Evolutionary conservation across 2,797 vertebrate genomes (phyloP), one percentile per base, ranked within the genome.

Genomic region (Numenius phaeopus): DNA sequence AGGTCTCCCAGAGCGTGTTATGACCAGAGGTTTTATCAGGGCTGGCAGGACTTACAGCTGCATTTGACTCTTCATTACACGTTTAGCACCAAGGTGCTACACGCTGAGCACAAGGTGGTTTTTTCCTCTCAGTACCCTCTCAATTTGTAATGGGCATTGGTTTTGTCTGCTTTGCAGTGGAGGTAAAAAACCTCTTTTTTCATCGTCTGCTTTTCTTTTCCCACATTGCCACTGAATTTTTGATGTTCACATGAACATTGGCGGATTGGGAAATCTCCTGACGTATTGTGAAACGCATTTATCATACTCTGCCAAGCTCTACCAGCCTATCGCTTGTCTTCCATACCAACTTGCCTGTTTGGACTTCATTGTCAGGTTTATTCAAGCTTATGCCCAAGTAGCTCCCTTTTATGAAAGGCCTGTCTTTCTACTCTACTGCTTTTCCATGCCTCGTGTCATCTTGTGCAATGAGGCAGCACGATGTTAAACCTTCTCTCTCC

Each of bases 51-150:
- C n/a, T 65, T 59, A 9, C 3, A 49, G 14, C 29, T 59, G 30
- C 1, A 2, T 62, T 62, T 23, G 24, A 26, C 44, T 62, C 44
- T 29, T 67, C 18, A 29, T 46, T 49, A 37, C 54, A 27, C 0
- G 0, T 73, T 80, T 67, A 3, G 1, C n/a, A 59, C 24, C 11
- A 24, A 49, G 62, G 19, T 54, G 13, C 44, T 57, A 13, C 40
- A 42, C 0, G 0, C 16, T 75, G 72, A 50, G 24, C 29, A 7
- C 40, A 59, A 37, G 14, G 11, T 2, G 2, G 0, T 9, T 39
- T 75, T 87, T 50, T 20, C 40, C 44, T 54, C 18, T 67, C 5
- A 9, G 14, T 15, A 64, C 5, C 2, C 5, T 46, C 50, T 77
- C 50, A 18, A 0, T 76, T 77, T 89, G 14, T 37, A 29, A 34